A percentile compares a stretch with the other conserved stretches of the same genome.
Conservation (phyloP, 2,113 vertebrate species). For the Todiramphus saurophagus region DNA sequence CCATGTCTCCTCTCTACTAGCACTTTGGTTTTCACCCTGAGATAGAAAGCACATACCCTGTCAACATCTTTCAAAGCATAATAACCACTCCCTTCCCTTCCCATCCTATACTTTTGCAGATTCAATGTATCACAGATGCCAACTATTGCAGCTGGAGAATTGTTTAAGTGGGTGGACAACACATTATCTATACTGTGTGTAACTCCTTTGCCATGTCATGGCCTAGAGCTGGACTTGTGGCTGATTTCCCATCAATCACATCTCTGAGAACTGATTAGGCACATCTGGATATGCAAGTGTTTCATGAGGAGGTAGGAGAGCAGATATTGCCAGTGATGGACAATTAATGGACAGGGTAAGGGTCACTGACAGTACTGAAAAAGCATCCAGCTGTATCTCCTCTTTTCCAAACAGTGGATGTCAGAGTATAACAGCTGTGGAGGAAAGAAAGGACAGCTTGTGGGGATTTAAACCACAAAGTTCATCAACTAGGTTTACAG, state of each 20-base stretch:
- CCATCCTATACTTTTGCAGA: background rate
- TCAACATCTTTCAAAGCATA: background rate
- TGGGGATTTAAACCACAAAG: background rate
- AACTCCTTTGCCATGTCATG: background rate
- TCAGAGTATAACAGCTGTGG: background rate
- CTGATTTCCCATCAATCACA: background rate
- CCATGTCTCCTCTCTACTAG: background rate
- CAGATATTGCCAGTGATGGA: background rate
- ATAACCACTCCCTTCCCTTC: background rate
- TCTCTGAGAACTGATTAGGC: background rate
- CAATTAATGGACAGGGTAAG: conserved; percentile 9
- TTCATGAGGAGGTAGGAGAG: background rate
- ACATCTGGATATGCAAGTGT: background rate
- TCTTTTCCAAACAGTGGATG: background rate
- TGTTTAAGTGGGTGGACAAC: background rate
- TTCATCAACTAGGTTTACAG: background rate
- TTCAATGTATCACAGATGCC: background rate
- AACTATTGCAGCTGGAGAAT: background rate
- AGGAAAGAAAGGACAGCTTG: background rate
- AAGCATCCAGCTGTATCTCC: background rate
- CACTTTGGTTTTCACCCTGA: background rate
- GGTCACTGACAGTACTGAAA: background rate
- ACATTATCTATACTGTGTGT: background rate
- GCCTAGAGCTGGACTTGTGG: background rate
- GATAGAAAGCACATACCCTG: background rate